Evolutionary conservation across 1,140 invertebrate genomes (phyloP).

Genomic region (Bombus waltoni): DNA sequence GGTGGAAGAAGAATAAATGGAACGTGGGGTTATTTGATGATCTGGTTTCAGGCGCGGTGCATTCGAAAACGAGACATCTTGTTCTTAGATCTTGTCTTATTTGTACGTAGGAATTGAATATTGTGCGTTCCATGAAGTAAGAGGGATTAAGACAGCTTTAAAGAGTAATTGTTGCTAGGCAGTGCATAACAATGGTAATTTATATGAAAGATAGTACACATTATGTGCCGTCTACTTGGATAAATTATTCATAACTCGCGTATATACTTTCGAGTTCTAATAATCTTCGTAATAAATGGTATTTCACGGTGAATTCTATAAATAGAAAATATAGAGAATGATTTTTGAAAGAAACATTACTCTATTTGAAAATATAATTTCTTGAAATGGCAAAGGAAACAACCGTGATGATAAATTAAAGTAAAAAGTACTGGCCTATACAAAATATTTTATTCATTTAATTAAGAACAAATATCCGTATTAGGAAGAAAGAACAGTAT

Average conservation of each 20-base stretch:
- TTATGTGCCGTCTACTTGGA: background rate
- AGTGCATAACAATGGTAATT: background rate
- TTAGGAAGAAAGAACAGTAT: background rate
- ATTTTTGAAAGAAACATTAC: background rate
- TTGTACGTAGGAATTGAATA: background rate
- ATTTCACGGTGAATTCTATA: background rate
- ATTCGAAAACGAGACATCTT: slow-evolving; percentile 6
- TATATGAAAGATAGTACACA: too few species aligned
- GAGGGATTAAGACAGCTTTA: background rate
- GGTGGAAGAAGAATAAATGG: background rate
- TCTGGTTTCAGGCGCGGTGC: slow-evolving; percentile 1
- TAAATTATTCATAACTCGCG: background rate
- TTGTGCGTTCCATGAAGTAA: background rate
- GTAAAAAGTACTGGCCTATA: background rate
- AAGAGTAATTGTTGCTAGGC: background rate
- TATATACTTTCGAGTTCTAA: too few species aligned
- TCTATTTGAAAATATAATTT: background rate
- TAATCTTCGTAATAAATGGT: background rate
- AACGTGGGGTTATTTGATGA: slow-evolving; percentile 1
- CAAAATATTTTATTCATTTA: background rate
- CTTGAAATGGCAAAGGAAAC: background rate
- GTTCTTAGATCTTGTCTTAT: background rate
- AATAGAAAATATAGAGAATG: background rate
- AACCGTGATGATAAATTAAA: background rate
- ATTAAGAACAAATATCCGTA: background rate